Evolutionary conservation across 2,888 invertebrate genomes (phyloP), one percentile per base, ranked within the genome.

Genomic region (Eurytoma californica): DNA sequence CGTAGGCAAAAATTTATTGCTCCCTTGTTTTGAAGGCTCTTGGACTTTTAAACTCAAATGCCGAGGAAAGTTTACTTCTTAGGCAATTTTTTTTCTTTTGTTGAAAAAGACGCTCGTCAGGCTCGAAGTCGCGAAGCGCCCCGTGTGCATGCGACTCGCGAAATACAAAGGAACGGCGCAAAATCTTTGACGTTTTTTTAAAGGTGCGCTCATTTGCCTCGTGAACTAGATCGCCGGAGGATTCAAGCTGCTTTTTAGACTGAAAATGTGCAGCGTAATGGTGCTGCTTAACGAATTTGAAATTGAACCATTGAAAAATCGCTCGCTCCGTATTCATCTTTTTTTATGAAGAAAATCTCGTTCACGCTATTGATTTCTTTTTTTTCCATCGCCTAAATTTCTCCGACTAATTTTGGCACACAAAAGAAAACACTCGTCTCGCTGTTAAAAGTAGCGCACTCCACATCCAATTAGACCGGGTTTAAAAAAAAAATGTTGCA

Each of bases 161-260:
- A 28, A 57, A 68, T 57, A 57, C 3, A 47, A 57, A n/a, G 58
- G 47, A 20, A 73, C 24, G 57, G 39, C 20, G 20, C 20, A 65
- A 65, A 65, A 73, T 68, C n/a, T 9, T 39, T 16, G 18, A 2
- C 49, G 51, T 3, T 67, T 67, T 53, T n/a, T 53, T 18, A 65
- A 20, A 49, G 14, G 28, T 39, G 20, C 63, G 18, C 16, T 24
- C 24, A 24, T 24, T 24, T 2, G 24, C 24, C 24, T 57, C 30
- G 72, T 57, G 72, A 73, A 73, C 65, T 73, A 73, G 72, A 63
- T 65, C 47, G 51, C 53, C 9, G 14, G 49, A 53, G 67, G 51
- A 53, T 39, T 69, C 20, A 3, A 20, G 58, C 2, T n/a, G 20
- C 13, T 70, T 58, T 72, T 72, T 51, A 53, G 61, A 3, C 30